phyloP scores from a whole-genome alignment of 2,113 vertebrate species.

The Columba livia region DNA sequence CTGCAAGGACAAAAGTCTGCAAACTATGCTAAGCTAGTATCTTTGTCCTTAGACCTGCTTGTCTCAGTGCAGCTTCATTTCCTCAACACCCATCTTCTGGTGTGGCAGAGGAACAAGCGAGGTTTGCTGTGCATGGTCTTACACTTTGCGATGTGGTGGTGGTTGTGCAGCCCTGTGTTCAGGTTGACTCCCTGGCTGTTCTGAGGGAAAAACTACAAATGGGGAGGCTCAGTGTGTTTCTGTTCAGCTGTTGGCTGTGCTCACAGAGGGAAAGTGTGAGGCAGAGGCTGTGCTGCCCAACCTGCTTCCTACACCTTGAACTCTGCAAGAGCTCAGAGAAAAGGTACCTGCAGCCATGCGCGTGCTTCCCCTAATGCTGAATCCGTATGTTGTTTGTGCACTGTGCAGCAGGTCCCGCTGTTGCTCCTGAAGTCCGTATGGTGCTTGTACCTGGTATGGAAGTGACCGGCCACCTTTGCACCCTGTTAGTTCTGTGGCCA shows the following conservation, averaged over 20 bases:
- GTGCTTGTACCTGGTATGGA: background rate
- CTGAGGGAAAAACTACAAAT: background rate
- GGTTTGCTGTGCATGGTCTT: accelerated
- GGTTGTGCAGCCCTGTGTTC: background rate
- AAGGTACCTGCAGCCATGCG: background rate
- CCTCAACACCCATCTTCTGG: background rate
- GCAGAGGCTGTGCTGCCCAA: background rate
- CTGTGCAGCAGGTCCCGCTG: background rate
- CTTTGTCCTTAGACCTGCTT: background rate
- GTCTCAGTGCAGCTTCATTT: background rate
- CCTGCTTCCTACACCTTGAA: background rate
- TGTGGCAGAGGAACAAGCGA: background rate
- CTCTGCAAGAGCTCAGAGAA: background rate
- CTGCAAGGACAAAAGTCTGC: background rate
- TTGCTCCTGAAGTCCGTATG: background rate
- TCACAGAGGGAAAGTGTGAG: background rate
- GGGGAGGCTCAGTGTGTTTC: background rate
- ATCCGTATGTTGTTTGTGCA: no score
- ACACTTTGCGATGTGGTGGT: background rate
- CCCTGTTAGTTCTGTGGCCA: accelerated
- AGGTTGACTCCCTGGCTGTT: background rate
- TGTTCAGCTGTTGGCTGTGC: background rate
- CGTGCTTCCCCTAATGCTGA: background rate
- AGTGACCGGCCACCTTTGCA: background rate
- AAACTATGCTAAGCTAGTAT: background rate